A percentile compares a stretch with the other conserved stretches of the same genome.
Evolutionary conservation across 2,113 vertebrate species (phyloP).

Genomic region (Sinosuthora webbiana): DNA sequence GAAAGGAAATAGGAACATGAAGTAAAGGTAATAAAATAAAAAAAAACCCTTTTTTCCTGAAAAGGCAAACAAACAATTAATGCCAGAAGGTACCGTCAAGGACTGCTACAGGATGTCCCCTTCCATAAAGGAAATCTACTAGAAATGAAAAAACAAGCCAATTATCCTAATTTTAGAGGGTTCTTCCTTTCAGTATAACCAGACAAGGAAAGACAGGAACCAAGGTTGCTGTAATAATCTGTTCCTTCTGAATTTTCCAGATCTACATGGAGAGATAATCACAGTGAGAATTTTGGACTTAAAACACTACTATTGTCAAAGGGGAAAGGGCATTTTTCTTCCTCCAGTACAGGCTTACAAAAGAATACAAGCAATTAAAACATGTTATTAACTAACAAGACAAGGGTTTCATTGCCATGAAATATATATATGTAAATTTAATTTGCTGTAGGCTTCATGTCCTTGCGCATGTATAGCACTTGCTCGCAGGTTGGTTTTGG

Average conservation of each 20-base stretch:
- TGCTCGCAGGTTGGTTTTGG: not conserved
- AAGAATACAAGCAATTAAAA: constrained; percentile 26
- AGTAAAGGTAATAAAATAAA: not conserved
- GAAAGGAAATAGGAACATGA: constrained; percentile 7
- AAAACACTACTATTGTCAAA: not conserved
- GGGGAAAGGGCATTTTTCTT: constrained; percentile 6
- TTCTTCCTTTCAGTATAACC: not conserved
- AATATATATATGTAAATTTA: constrained; percentile 1
- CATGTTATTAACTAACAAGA: not conserved
- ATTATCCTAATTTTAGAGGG: not conserved
- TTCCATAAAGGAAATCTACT: not conserved
- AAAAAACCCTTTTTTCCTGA: not conserved
- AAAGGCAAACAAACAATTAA: constrained; percentile 1
- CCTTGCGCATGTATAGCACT: not conserved
- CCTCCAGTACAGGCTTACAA: not conserved
- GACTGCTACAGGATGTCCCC: not conserved
- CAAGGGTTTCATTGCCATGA: not conserved
- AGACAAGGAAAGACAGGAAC: constrained; percentile 17
- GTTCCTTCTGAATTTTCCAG: not conserved
- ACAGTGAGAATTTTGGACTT: not conserved
- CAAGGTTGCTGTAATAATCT: not conserved
- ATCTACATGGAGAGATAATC: not conserved
- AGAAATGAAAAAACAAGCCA: not conserved
- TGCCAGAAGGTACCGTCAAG: not conserved
- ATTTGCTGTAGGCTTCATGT: constrained; percentile 3